phyloP scores from a whole-genome alignment of 2,113 vertebrate species.

The Hylia prasina region DNA sequence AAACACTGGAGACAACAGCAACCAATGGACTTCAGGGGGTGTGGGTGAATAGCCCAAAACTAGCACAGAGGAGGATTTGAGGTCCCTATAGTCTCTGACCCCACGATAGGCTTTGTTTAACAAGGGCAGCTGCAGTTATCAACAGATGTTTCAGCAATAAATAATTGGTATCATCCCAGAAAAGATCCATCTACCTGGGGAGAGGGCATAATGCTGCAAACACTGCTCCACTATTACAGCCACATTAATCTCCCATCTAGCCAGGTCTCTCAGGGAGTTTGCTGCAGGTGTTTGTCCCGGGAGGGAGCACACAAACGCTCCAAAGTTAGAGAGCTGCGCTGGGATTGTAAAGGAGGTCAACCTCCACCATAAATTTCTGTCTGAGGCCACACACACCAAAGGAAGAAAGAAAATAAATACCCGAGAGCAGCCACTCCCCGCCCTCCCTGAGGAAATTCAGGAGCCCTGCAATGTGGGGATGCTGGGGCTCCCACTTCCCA shows the following conservation, averaged over 20 bases:
- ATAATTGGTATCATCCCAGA: slow-evolving; percentile 82
- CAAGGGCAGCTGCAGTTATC: slow-evolving; percentile 81
- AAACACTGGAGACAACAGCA: slow-evolving; percentile 63
- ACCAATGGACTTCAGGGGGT: slow-evolving; percentile 68
- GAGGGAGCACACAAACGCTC: slow-evolving; percentile 67
- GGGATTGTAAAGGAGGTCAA: slow-evolving; percentile 69
- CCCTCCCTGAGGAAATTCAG: not conserved
- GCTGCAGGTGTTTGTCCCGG: slow-evolving; percentile 76
- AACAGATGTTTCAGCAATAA: slow-evolving; percentile 85
- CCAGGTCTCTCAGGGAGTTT: slow-evolving; percentile 72
- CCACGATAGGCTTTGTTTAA: slow-evolving; percentile 74
- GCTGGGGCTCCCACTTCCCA: not conserved
- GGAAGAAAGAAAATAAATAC: not conserved
- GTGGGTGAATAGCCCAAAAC: slow-evolving; percentile 70
- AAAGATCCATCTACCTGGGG: slow-evolving; percentile 78
- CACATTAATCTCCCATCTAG: slow-evolving; percentile 80
- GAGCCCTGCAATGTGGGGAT: not conserved
- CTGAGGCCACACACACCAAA: slow-evolving; percentile 73
- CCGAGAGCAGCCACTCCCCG: not conserved
- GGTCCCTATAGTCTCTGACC: slow-evolving; percentile 72
- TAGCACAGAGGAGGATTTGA: slow-evolving; percentile 72
- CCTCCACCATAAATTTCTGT: slow-evolving; percentile 78
- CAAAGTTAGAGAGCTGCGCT: slow-evolving; percentile 43
- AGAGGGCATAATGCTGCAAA: slow-evolving; percentile 74
- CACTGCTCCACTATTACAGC: slow-evolving; percentile 68